Evolutionary conservation across 2,888 invertebrate species (phyloP).

Genomic region (Sinopyrophorus schimmeli): DNA sequence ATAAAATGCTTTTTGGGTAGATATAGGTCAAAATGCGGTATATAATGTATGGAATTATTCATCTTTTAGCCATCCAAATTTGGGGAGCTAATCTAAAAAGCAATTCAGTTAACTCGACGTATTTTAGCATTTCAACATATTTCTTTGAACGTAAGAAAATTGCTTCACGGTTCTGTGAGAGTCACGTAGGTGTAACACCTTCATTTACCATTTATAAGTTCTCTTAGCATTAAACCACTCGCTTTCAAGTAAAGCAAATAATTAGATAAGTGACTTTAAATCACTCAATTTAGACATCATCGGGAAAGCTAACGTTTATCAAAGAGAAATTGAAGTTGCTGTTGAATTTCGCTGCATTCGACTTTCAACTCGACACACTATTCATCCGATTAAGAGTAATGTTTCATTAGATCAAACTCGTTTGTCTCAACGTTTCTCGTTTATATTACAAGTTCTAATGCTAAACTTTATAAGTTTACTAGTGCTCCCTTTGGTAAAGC

Average conservation of each 20-base stretch:
- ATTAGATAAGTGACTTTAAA: slow-evolving; percentile 15
- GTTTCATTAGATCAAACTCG: slow-evolving; percentile 31
- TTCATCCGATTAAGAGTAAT: slow-evolving; percentile 35
- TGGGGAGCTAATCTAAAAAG: too few species aligned
- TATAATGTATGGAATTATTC: too few species aligned
- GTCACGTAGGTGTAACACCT: too few species aligned
- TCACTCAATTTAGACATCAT: slow-evolving; percentile 15
- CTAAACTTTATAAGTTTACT: slow-evolving; percentile 17
- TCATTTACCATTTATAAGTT: too few species aligned
- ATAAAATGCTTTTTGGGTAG: too few species aligned
- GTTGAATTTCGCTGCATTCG: slow-evolving; percentile 18
- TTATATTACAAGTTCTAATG: slow-evolving; percentile 21
- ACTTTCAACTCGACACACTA: slow-evolving; percentile 31
- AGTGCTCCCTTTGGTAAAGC: slow-evolving; percentile 9
- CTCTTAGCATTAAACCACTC: too few species aligned
- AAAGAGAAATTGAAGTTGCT: slow-evolving; percentile 12
- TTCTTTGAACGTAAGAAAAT: too few species aligned
- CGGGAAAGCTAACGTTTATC: slow-evolving; percentile 4
- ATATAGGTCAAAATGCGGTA: too few species aligned
- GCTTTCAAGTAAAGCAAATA: slow-evolving; percentile 12
- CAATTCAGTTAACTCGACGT: too few species aligned
- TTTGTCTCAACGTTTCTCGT: slow-evolving; percentile 25
- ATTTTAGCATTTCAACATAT: too few species aligned
- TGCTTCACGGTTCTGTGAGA: too few species aligned
- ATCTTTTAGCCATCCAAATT: too few species aligned